Evolutionary conservation across 2,113 vertebrate species (phyloP).

Genomic region (Sebastes schlegelii): DNA sequence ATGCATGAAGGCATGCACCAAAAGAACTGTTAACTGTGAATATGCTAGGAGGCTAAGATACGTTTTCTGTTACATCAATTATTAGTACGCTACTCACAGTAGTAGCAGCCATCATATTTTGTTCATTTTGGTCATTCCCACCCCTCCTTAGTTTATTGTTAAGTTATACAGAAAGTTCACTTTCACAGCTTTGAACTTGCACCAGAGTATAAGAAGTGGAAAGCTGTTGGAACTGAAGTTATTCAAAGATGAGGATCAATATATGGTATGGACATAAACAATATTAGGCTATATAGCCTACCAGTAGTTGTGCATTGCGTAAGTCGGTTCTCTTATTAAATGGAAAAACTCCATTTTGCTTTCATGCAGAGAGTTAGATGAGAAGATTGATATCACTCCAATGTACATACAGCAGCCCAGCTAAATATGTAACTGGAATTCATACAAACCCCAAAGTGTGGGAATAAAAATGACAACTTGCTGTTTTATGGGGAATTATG

Average conservation of each 20-base stretch:
- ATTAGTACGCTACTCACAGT: not conserved
- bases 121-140: constrained; percentile 22
- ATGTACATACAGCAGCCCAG: too few species aligned
- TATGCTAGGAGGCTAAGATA: not conserved
- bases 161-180: constrained; percentile 20
- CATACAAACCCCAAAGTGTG: not conserved
- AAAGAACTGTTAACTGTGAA: not conserved
- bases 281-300: not conserved
- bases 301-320: not conserved
- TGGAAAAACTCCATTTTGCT: not conserved
- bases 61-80: constrained; percentile 3
- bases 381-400: not conserved
- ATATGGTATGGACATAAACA: not conserved
- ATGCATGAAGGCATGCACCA: not conserved
- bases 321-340: not conserved
- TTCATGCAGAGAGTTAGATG: not conserved
- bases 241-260: not conserved
- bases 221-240: constrained; percentile 1
- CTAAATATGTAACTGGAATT: not conserved
- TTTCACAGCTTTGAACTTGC: constrained; percentile 18
- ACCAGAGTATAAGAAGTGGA: constrained; percentile 29
- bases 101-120: constrained; percentile 37
- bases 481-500: not conserved
- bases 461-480: not conserved
- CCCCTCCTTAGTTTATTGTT: not conserved